A percentile compares a stretch with the other conserved stretches of the same genome.
Conservation (phyloP, 2,113 vertebrate species). For the Sinocyclocheilus rhinocerous region DNA sequence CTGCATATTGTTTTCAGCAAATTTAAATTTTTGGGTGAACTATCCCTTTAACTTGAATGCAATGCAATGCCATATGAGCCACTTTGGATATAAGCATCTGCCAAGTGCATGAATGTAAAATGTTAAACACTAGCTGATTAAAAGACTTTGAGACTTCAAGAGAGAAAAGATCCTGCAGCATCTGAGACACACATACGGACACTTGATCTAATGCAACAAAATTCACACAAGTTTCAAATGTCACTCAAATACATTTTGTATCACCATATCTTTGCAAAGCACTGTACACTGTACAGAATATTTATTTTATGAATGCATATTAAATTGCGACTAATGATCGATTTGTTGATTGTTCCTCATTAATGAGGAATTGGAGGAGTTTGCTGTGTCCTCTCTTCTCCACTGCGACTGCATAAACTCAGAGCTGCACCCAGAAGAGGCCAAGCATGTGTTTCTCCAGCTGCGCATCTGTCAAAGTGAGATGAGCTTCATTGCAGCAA, state of each 20-base stretch:
- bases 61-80: neutral
- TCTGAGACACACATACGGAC: neutral
- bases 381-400: conserved; percentile 71
- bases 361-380: conserved; percentile 84
- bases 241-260: neutral
- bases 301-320: neutral
- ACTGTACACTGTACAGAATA: neutral
- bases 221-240: neutral
- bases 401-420: conserved; percentile 78
- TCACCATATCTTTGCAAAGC: neutral
- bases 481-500: conserved; percentile 39
- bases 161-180: neutral
- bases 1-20: too few relatives aligned
- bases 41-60: neutral
- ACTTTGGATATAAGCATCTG: neutral
- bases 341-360: neutral
- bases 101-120: neutral
- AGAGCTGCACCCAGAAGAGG: conserved; percentile 71
- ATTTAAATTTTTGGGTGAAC: too few relatives aligned
- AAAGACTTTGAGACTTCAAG: neutral
- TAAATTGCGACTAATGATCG: neutral
- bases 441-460: conserved; percentile 85
- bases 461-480: conserved; percentile 78
- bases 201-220: neutral
- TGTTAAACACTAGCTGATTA: neutral